Evolutionary conservation across 2,888 invertebrate genomes (phyloP), one percentile per base, ranked within the genome.

Genomic region (Seira sanloemensis): DNA sequence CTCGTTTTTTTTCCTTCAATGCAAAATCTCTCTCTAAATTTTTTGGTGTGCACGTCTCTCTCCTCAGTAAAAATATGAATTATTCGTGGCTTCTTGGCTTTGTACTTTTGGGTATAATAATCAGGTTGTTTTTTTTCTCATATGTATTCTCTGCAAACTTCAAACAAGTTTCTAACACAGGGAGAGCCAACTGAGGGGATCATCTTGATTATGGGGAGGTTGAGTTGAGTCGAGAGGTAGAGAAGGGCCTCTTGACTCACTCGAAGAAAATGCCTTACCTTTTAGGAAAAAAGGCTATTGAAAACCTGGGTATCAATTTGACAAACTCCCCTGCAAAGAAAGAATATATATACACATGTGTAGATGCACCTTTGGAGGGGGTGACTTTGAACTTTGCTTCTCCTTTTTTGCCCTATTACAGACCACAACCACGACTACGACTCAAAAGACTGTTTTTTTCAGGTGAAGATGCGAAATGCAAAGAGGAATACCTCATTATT

Each of bases 11-110:
- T 58, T 58, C 18, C 18, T 58, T 58, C 37, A 7, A 37, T 37
- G 37, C 37, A 37, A 12, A 37, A 37, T 37, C 4, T n/a, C n/a
- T n/a, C n/a, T n/a, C n/a, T n/a, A n/a, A n/a, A n/a, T n/a, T n/a
- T n/a, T n/a, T n/a, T n/a, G 12, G 37, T 37, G 37, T 7, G 37
- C 12, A 12, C 4, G 37, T 37, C 21, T 46, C 37, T 62, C 18
- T 58, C 58, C 50, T 50, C 7, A 18, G 46, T 62, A 67, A 74
- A 68, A 76, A 79, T 80, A 76, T 76, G 79, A 84, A 79, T 79
- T 84, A 84, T 76, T 84, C 79, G 78, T 71, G 69, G 78, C 84
- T 78, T 75, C 74, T 84, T 76, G 79, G 37, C 79, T 77, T 72
- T 72, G 71, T 58, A 71, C 62, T 19, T 16, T 58, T 7, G 4